Base-by-base conservation (phyloP, 2,797 vertebrate species). In the Melanotaenia parkinsoni region DNA sequence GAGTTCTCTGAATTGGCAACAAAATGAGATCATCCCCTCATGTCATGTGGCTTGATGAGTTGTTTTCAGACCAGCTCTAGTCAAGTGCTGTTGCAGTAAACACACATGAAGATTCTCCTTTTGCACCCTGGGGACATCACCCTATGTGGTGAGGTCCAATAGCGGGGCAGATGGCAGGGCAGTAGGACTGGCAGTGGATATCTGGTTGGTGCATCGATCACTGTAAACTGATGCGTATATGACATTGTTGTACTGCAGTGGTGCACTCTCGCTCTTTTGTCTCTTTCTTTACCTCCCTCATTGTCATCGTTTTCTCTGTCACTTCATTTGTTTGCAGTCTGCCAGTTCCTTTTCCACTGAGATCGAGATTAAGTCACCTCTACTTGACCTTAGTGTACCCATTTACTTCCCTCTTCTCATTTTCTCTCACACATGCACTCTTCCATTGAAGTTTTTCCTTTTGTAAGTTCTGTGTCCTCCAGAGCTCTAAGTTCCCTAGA, bases 201-300 rank as follows among this genome's bases (percentile, higher is more conserved):
- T 84, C 73, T 70, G 79, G 79, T 74, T 74, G 80, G 83, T 81
- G 13, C 69, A 92, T 94, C 68, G 88, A 92, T 91, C 83, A 77
- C 67, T 79, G 93, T 88, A 92, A 94, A 72, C 77, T 51, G 80
- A 94, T 90, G 82, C 90, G 77, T 58, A 63, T 80, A 74, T 91
- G 90, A 91, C 91, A 90, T 83, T 88, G 89, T 83, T 77, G 69
- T 83, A 65, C 68, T 83, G 83, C 76, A 75, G 70, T 63, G 50
- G 65, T 76, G 79, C 71, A 67, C 57, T 64, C 76, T 51, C 32
- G 57, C 72, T 71, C 63, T 56, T 58, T 63, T 77, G 40, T 57
- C 20, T 56, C 45, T 60, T 66, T 56, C 70, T 9, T 30, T 58
- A 3, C 70, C 26, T 4, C 68, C 30, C 16, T 79, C 60, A 35